Conservation (phyloP, 23 tunicate genomes). For the Phallusia fumigata region DNA sequence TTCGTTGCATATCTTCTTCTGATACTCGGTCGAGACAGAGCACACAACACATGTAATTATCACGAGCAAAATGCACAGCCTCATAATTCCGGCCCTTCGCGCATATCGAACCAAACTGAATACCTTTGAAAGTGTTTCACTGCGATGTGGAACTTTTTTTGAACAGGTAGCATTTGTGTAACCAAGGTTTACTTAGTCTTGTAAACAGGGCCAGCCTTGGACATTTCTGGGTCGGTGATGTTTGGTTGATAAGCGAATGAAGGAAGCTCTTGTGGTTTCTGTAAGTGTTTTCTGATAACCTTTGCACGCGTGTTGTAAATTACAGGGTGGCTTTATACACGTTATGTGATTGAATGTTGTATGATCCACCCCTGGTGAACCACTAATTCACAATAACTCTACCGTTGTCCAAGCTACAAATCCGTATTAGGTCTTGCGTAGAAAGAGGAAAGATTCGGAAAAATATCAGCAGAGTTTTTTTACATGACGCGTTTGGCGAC, state of each 20-base stretch:
- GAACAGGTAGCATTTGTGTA: background rate
- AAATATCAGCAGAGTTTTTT: too few relatives aligned
- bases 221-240: background rate
- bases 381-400: too few relatives aligned
- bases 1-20: background rate
- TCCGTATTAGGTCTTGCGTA: too few relatives aligned
- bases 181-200: background rate
- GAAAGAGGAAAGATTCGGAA: too few relatives aligned
- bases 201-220: background rate
- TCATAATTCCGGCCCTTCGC: background rate
- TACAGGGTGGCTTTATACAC: too few relatives aligned
- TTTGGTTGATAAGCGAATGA: background rate
- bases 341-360: too few relatives aligned
- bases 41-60: background rate
- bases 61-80: background rate
- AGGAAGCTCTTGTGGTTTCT: background rate
- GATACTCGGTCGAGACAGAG: background rate
- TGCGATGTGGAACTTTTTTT: background rate
- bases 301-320: too few relatives aligned
- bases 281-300: too few relatives aligned
- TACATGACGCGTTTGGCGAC: too few relatives aligned
- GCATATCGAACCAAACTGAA: too few relatives aligned
- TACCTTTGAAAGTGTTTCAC: background rate
- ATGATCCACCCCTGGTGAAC: too few relatives aligned
- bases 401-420: too few relatives aligned